These are phyloP conservation scores for Hylia prasina DNA, from an alignment of 2,113 vertebrate species.

Conservation along the genomic window DNA sequence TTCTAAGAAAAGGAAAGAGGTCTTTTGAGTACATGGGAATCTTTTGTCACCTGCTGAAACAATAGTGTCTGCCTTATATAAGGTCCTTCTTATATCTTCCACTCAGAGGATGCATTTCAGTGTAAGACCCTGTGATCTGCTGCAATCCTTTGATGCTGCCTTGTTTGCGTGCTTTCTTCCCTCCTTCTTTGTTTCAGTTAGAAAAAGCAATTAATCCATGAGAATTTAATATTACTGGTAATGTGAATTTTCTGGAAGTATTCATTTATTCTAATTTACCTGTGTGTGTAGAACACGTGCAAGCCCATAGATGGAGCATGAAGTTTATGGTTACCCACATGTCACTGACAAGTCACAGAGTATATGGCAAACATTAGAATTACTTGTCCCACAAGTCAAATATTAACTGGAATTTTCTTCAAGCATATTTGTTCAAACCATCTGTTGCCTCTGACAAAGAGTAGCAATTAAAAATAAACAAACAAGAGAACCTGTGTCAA, in stretches of 20 bases:
- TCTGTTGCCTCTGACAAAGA: background rate
- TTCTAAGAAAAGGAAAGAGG: background rate
- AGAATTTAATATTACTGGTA: background rate
- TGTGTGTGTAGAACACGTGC: background rate
- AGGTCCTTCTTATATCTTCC: background rate
- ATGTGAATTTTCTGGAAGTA: background rate
- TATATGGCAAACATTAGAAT: background rate
- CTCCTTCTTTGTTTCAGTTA: background rate
- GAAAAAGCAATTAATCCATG: background rate
- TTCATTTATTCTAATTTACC: background rate
- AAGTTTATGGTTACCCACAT: background rate
- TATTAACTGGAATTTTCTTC: background rate
- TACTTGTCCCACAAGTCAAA: background rate
- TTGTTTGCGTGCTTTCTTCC: background rate
- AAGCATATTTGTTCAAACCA: background rate
- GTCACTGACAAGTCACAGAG: background rate
- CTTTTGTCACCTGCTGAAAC: background rate
- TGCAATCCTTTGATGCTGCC: background rate
- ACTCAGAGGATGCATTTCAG: background rate
- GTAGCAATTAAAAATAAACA: background rate
- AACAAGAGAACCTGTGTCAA: background rate
- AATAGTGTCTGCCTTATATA: background rate
- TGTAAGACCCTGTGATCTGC: background rate
- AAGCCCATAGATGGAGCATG: background rate
- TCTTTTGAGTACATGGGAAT: background rate